Percentiles rank a stretch among this genome's conserved stretches.
Conservation (phyloP, 2,797 vertebrate species). For the Pseudomugil tenellus region DNA sequence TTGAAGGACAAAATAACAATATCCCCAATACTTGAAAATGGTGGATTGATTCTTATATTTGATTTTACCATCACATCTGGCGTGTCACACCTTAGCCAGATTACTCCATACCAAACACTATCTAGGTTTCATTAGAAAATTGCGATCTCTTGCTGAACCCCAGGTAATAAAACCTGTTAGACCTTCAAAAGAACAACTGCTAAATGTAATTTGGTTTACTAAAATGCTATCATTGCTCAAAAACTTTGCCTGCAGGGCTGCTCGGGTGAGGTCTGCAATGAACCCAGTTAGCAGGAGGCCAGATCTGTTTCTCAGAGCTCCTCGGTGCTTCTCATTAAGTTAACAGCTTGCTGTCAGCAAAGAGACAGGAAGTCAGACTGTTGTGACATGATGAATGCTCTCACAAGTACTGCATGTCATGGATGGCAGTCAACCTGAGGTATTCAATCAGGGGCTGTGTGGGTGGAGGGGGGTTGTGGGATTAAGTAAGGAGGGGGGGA, state of each 20-base stretch:
- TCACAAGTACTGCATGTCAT: slow-evolving; percentile 74
- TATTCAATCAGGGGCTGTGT: slow-evolving; percentile 32
- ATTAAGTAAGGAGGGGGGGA: background rate
- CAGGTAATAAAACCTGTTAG: slow-evolving; percentile 13
- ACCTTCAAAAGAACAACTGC: slow-evolving; percentile 20
- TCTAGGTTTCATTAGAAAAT: slow-evolving; percentile 24
- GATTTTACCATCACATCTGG: background rate
- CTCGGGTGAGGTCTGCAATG: slow-evolving; percentile 65
- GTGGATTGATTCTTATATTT: background rate
- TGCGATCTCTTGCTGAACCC: slow-evolving; percentile 22
- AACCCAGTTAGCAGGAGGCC: slow-evolving; percentile 78
- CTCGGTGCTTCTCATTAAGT: slow-evolving; percentile 83
- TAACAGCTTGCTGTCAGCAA: slow-evolving; percentile 84
- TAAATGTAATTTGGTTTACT: slow-evolving; percentile 38
- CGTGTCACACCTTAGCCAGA: slow-evolving; percentile 6
- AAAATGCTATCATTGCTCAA: slow-evolving; percentile 61
- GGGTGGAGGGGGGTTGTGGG: background rate
- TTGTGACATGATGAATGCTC: slow-evolving; percentile 82
- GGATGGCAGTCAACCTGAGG: slow-evolving; percentile 64
- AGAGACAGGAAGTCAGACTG: slow-evolving; percentile 82
- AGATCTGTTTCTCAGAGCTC: slow-evolving; percentile 76
- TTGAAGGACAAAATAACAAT: background rate
- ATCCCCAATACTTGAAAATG: background rate
- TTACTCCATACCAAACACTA: slow-evolving; percentile 4
- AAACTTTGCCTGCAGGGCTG: slow-evolving; percentile 73